Evolutionary conservation across 2,888 invertebrate species (phyloP).

Genomic region (Digitonthophagus gazella): DNA sequence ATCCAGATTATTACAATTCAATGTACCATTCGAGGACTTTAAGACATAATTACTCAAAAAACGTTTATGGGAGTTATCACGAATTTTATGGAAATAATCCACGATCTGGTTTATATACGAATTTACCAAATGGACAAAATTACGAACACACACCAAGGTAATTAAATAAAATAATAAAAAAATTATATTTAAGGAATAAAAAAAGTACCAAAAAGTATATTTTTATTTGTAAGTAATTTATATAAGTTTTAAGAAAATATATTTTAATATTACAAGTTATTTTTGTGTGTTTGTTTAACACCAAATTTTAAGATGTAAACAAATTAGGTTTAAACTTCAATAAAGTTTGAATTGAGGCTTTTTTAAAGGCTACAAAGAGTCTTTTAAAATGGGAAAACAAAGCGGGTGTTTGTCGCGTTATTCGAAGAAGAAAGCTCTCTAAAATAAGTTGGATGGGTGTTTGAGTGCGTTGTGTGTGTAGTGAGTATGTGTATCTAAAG

Average conservation of each 20-base stretch:
- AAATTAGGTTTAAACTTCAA: too few relatives aligned
- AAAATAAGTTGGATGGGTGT: too few relatives aligned
- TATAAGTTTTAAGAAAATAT: conserved; percentile 21
- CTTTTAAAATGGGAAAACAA: too few relatives aligned
- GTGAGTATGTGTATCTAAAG: too few relatives aligned
- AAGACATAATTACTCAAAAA: conserved; percentile 48
- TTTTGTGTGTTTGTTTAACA: too few relatives aligned
- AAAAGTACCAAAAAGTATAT: not conserved
- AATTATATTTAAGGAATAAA: conserved; percentile 1
- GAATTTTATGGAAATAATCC: conserved; percentile 42
- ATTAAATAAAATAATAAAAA: not conserved
- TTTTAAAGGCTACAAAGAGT: too few relatives aligned
- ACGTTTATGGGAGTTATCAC: conserved; percentile 46
- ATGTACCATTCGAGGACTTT: conserved; percentile 60
- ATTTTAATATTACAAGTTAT: conserved; percentile 26
- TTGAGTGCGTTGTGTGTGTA: too few relatives aligned
- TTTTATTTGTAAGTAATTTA: not conserved
- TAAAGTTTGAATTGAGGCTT: too few relatives aligned
- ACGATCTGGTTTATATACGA: conserved; percentile 23
- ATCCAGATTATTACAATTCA: conserved; percentile 64
- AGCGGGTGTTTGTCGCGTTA: too few relatives aligned
- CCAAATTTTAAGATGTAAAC: too few relatives aligned
- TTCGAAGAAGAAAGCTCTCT: too few relatives aligned
- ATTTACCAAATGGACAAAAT: conserved; percentile 37
- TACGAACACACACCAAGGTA: conserved; percentile 45